Conservation (phyloP, 2,797 vertebrate species). For the Tragopan temminckii region DNA sequence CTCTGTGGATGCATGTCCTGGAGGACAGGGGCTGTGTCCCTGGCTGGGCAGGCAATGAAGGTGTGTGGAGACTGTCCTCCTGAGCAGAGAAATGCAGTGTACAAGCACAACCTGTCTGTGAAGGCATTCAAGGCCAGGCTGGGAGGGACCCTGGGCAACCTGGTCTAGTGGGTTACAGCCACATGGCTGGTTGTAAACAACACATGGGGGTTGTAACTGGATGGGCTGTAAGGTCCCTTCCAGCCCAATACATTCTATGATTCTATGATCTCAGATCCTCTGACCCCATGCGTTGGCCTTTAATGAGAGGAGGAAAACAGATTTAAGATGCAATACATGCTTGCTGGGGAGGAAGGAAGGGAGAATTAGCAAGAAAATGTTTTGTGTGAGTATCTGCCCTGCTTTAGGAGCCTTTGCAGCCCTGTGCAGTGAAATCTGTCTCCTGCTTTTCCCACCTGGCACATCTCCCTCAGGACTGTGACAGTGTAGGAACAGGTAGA, state of each 20-base stretch:
- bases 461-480: slow-evolving; percentile 60
- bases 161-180: neutral
- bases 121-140: neutral
- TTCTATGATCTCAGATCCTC: neutral
- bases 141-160: neutral
- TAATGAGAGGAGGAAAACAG: slow-evolving; percentile 38
- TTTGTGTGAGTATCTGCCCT: slow-evolving; percentile 40
- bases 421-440: slow-evolving; percentile 14
- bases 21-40: neutral
- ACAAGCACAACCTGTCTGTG: neutral
- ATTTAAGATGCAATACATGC: slow-evolving; percentile 20
- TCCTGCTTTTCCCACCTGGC: slow-evolving; percentile 58
- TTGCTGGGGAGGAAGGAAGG: neutral
- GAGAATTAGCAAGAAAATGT: slow-evolving; percentile 35
- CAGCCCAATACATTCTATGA: neutral
- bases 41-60: accelerated
- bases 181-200: no score
- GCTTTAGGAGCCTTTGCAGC: slow-evolving; percentile 52
- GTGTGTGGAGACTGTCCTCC: neutral
- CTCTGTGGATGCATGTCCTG: neutral
- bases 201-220: no score
- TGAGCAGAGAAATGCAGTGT: neutral
- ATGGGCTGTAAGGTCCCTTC: neutral
- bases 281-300: neutral
- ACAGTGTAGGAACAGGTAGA: neutral